phyloP scores from a whole-genome alignment of 2,797 vertebrate species.

The Phaenicophaeus curvirostris region DNA sequence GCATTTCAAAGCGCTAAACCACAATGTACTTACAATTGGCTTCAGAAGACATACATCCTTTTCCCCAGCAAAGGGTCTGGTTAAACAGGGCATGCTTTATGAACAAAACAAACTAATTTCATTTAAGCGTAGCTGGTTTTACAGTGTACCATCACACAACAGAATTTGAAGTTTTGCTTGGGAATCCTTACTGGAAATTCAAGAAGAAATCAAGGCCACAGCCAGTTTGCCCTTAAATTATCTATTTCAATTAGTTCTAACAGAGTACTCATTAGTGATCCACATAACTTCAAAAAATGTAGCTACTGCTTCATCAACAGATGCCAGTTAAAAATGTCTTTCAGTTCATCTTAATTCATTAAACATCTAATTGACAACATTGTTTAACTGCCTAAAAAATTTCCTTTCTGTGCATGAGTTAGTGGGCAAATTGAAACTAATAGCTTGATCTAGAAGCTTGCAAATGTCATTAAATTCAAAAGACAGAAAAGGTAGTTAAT shows the following conservation, averaged over 20 bases:
- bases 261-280: background rate
- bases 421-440: slow-evolving; percentile 73
- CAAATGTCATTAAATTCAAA: slow-evolving; percentile 66
- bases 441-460: slow-evolving; percentile 48
- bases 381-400: slow-evolving; percentile 70
- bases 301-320: slow-evolving; percentile 43
- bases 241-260: slow-evolving; percentile 7
- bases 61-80: background rate
- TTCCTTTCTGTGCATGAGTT: slow-evolving; percentile 55
- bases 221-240: background rate
- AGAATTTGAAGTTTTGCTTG: background rate
- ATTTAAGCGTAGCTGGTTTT: background rate
- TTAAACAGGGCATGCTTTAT: background rate
- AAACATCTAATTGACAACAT: slow-evolving; percentile 64
- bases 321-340: slow-evolving; percentile 51
- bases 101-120: background rate
- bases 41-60: background rate
- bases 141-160: background rate
- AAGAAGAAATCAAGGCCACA: background rate
- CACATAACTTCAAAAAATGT: slow-evolving; percentile 10
- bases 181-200: background rate
- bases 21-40: background rate
- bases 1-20: background rate
- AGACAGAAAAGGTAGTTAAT: slow-evolving; percentile 46
- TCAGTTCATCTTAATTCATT: slow-evolving; percentile 73